Base-by-base conservation (phyloP, 1,140 invertebrate species). In the Drosophila mojavensis region DNA sequence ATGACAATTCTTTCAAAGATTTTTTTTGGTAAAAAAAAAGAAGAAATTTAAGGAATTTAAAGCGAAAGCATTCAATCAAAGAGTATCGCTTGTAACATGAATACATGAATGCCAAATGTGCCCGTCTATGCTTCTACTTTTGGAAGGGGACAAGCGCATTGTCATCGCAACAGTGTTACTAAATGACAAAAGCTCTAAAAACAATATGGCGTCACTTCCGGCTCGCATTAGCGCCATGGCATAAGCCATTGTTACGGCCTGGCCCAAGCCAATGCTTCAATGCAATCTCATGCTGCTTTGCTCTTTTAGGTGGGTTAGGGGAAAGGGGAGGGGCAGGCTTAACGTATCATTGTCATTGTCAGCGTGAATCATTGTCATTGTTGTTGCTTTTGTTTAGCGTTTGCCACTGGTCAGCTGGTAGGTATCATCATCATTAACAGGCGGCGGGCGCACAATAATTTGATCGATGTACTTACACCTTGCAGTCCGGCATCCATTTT, bases 201-300 rank as follows among this genome's bases (percentile, higher is more conserved):
- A 89, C 83, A 89, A 88, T 88, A 80, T 78, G 83, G 84, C 84
- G 84, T 73, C 80, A 83, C 80, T 89, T 88, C 83, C 83, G 84
- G 77, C 54, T 50, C 60, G 77, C 81, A 89, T 89, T 89, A 80
- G 77, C 66, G 56, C 63, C 67, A 69, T 60, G 61, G 54, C 58
- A 15, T 47, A 47, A 47, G 59, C 66, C 70, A 64, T 63, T 58
- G 59, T 64, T 61, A 51, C 30, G 45, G 20, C 41, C 53, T 17
- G 36, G 7, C 41, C n/a, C n/a, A 13, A 9, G 30, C 30, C 30
- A 2, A 33, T 33, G 39, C n/a, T n/a, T n/a, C 53, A 66, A 62
- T 88, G 79, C 83, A 83, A 65, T 83, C 69, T 74, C 79, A 79
- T 71, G 72, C 62, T 61, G 72, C 68, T 56, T 78, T 78, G 4